Base-by-base conservation (phyloP, 2,113 vertebrate genomes). In the Calyptomena viridis region DNA sequence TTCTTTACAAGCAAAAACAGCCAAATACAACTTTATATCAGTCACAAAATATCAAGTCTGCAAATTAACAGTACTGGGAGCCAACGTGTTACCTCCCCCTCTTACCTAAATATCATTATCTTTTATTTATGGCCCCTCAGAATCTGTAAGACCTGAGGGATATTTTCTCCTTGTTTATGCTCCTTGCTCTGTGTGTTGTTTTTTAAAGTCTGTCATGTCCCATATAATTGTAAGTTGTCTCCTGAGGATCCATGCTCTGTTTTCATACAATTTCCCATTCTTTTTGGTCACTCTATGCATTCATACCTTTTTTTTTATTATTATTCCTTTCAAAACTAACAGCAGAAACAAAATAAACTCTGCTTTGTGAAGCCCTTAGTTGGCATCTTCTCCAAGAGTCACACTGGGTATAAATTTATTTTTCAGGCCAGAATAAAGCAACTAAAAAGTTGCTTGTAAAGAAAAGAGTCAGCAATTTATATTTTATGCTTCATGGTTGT, bases 41-140 rank as follows among this genome's bases (percentile, higher is more conserved):
- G 64, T 49, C 92, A 77, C 72, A 40, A 76, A 86, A 78, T 22
- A 40, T 31, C 1, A 6, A 93, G 35, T 2, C 20, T 84, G 79
- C 60, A 90, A 96, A 96, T 94, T 90, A 86, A 90, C 81, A 72
- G 85, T 15, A 2, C 24, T 8, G 25, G 40, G 64, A 92, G 14
- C 11, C 21, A 37, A 16, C 2, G 20, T 35, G 62, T 83, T 92
- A 22, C 31, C 60, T 86, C 64, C 79, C 60, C 28, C 91, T 91
- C 84, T 89, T 94, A 78, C 73, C 79, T 90, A 97, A 97, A 96
- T 96, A 95, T 82, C 76, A 94, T 96, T 96, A 68, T 95, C 85
- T 90, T 81, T 88, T 92, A 96, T 96, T 96, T 97, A 95, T 78
- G 83, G 60, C 60, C 90, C 85, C 92, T 89, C 77, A 33, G 90